These are phyloP conservation scores for Trematocara macrostoma DNA, from an alignment of 2,113 vertebrate genomes.

Conservation along the genomic window DNA sequence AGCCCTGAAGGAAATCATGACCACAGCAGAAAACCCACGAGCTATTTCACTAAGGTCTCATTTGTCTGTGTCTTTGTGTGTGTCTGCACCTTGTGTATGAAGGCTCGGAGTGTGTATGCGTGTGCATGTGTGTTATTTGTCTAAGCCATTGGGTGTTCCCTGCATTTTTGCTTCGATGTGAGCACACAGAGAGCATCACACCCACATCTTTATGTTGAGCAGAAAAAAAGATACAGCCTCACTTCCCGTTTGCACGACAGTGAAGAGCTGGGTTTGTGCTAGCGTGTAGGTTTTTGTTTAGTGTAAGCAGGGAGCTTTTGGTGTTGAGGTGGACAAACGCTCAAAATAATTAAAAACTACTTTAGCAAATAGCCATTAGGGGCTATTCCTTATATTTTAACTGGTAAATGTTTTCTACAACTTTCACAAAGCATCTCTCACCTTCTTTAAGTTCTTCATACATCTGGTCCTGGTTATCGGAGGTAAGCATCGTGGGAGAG, in stretches of 20 bases:
- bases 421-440: not conserved
- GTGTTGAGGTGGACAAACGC: not conserved
- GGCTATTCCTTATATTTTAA: not conserved
- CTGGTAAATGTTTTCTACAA: not conserved
- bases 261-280: not conserved
- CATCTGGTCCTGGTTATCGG: constrained; percentile 25
- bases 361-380: constrained; percentile 4
- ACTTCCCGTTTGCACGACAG: constrained; percentile 1
- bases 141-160: constrained; percentile 47
- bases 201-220: constrained; percentile 33
- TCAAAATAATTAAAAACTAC: constrained; percentile 18
- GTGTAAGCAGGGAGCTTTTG: constrained; percentile 9
- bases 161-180: constrained; percentile 13
- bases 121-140: constrained; percentile 19
- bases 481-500: constrained; percentile 57
- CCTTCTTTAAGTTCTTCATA: not conserved
- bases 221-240: constrained; percentile 13
- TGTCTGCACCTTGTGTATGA: constrained; percentile 26
- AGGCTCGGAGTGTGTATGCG: not conserved
- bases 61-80: constrained; percentile 57
- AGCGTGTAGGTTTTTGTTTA: not conserved
- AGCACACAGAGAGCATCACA: constrained; percentile 30
- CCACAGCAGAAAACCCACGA: constrained; percentile 56
- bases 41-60: constrained; percentile 58
- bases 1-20: constrained; percentile 70